Base-by-base conservation (phyloP, 2,113 vertebrate genomes). In the Seriola quinqueradiata region DNA sequence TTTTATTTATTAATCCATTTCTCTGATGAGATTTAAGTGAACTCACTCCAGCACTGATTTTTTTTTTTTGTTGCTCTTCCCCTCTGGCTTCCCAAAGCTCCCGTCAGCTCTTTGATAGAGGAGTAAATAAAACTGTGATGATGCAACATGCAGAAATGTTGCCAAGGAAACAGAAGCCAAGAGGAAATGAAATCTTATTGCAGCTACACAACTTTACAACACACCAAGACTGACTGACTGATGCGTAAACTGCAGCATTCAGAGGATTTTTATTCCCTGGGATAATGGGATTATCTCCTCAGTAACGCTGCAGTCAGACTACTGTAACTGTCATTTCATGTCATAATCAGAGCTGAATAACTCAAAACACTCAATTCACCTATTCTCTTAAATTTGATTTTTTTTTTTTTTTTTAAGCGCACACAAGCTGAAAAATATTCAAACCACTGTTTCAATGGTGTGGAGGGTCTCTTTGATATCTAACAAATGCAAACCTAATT, bases 111-210 rank as follows among this genome's bases (percentile, higher is more conserved):
- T 83, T 82, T 92, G 84, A 89, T 82, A 77, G 75, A n/a, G 80
- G 63, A 76, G 74, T 77, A 87, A 86, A 87, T 80, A 89, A 79
- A 89, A 23, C n/a, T n/a, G 44, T 3, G 78, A 85, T 94, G 93
- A 94, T 91, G 92, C 90, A 94, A 94, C 83, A 54, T 77, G 75
- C 55, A 87, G 92, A 93, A 91, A 92, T 75, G 69, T 75, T 85
- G 87, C 87, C 89, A 85, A 71, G 81, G 50, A 87, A 82, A 70
- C 36, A 52, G 68, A 70, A 81, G 81, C 85, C 73, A 83, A 75
- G 60, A 84, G 88, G 83, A 89, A 91, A 82, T 82, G 0, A 70
- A 78, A 77, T 79, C 70, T 82, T 69, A 80, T 38, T 87, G 36
- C 52, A 40, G 72, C 68, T 23, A 50, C 21, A 36, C 48, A 79